phyloP scores from a whole-genome alignment of 2,113 vertebrate species.

The Xenus cinereus region DNA sequence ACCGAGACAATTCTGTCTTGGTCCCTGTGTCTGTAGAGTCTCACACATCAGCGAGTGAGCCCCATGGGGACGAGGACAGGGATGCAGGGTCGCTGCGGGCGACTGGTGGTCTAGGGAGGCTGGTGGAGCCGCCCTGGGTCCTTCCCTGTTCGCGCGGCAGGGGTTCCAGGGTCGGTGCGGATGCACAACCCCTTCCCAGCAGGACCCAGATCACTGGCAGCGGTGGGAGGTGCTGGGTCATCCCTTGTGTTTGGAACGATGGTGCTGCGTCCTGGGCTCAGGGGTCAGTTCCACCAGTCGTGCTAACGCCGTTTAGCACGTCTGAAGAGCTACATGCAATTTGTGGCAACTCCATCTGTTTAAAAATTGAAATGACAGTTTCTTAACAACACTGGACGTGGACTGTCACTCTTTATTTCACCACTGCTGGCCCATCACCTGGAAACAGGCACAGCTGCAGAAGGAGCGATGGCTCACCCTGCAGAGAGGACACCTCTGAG shows the following conservation, averaged over 20 bases:
- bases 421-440: background rate
- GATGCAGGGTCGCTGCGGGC: background rate
- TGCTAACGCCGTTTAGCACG: background rate
- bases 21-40: background rate
- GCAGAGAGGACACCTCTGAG: background rate
- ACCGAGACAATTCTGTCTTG: background rate
- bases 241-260: background rate
- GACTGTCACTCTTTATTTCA: constrained; percentile 40
- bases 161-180: background rate
- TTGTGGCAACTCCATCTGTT: background rate
- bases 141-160: background rate
- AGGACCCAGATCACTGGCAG: background rate
- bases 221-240: background rate
- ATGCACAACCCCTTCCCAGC: background rate
- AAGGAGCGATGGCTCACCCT: background rate
- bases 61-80: rapidly evolving
- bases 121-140: background rate
- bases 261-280: rapidly evolving
- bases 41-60: background rate
- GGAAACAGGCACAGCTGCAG: background rate
- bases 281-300: background rate
- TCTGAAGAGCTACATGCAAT: background rate
- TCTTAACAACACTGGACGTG: background rate
- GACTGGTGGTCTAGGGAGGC: background rate
- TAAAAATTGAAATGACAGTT: background rate